Conservation (phyloP, 2,113 vertebrate genomes). For the Rhineura floridana region DNA sequence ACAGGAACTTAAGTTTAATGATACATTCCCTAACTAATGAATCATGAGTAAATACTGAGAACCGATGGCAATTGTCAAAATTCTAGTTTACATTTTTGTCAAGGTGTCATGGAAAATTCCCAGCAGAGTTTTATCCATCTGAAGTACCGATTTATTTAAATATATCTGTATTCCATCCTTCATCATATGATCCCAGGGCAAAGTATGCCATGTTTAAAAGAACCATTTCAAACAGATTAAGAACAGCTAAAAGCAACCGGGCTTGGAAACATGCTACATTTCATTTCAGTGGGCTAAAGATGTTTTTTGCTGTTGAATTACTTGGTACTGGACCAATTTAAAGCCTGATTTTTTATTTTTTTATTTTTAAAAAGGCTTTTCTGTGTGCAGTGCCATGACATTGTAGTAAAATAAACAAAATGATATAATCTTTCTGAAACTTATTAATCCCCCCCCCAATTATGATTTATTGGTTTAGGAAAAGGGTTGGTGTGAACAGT, state of each 20-base stretch:
- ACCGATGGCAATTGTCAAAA: neutral
- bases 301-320: slow-evolving; percentile 19
- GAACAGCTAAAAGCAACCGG: too few species aligned
- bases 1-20: neutral
- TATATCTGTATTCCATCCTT: too few species aligned
- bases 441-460: slow-evolving; percentile 32
- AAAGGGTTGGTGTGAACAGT: slow-evolving; percentile 11
- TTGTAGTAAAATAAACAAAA: slow-evolving; percentile 32
- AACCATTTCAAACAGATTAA: too few species aligned
- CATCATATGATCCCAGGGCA: too few species aligned
- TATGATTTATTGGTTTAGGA: slow-evolving; percentile 37
- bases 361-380: too few species aligned
- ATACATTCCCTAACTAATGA: neutral
- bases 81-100: neutral
- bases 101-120: neutral
- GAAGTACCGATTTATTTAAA: too few species aligned
- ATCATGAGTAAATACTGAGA: neutral
- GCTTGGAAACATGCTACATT: slow-evolving; percentile 29
- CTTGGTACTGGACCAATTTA: slow-evolving; percentile 54
- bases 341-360: slow-evolving; percentile 51
- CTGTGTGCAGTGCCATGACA: slow-evolving; percentile 20
- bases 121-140: neutral
- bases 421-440: slow-evolving; percentile 3
- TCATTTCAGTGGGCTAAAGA: slow-evolving; percentile 17
- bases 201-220: too few species aligned